Conservation (phyloP, 2,888 invertebrate genomes). For the Eupithecia subfuscata region DNA sequence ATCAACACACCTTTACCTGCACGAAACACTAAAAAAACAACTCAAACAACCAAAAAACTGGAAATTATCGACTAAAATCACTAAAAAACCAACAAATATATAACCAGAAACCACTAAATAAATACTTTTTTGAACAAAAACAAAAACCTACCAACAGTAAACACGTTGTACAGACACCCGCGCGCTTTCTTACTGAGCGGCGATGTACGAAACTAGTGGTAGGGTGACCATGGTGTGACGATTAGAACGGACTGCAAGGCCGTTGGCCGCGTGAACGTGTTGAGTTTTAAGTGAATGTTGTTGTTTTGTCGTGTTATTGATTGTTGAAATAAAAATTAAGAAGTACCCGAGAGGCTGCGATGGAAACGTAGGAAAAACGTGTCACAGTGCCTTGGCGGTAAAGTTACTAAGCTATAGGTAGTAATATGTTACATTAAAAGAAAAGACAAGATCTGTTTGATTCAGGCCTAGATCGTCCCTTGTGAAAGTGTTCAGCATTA, state of each 20-base stretch:
- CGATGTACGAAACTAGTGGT: conserved; percentile 25
- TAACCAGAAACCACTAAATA: not conserved
- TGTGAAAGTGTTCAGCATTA: too few relatives aligned
- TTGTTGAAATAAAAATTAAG: not conserved
- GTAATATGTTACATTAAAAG: too few relatives aligned
- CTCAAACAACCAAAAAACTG: not conserved
- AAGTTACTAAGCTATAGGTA: too few relatives aligned
- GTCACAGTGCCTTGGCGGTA: not conserved
- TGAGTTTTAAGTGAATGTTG: conserved; percentile 3
- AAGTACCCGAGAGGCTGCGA: not conserved
- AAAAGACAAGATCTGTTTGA: too few relatives aligned
- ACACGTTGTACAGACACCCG: conserved; percentile 16
- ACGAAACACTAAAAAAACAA: not conserved
- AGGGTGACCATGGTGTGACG: conserved; percentile 28
- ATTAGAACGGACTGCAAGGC: conserved; percentile 36
- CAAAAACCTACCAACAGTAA: not conserved
- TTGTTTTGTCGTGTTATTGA: conserved; percentile 5
- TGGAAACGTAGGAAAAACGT: not conserved
- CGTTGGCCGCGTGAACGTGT: conserved; percentile 21
- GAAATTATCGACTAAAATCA: not conserved
- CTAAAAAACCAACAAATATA: not conserved
- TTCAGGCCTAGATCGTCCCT: too few relatives aligned
- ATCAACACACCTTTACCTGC: not conserved
- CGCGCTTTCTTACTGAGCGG: conserved; percentile 33
- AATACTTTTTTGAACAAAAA: not conserved